Base-by-base conservation (phyloP, 2,888 invertebrate genomes). In the Lasioglossum lativentre region DNA sequence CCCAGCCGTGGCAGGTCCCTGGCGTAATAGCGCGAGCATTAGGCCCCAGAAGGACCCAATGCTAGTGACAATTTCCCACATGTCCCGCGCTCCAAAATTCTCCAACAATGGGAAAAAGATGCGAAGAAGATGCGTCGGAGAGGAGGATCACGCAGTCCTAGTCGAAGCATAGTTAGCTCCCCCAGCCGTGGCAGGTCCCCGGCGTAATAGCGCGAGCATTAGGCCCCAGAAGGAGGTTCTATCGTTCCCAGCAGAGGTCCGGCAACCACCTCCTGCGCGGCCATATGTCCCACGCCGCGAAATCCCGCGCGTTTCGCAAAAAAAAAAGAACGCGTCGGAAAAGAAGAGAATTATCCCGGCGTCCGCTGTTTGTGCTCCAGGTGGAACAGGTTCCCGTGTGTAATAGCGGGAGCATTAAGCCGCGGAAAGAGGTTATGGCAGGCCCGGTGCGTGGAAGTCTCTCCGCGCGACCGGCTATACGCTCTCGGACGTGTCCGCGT, bases 371-470 rank as follows among this genome's bases (percentile, higher is more conserved):
- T 27, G n/a, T n/a, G 59, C 27, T 63, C 66, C 27, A 63, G 52
- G 68, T 23, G 71, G 71, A 86, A 86, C 86, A 59, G 82, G 86
- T 86, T 86, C 63, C 34, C 68, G 23, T 52, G 83, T 83, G 86
- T 86, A 87, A 87, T 75, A 83, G 83, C 75, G 80, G 86, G 75
- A 70, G 86, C 86, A 86, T 87, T 83, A 75, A 80, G 75, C 79
- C 63, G 45, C 19, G 71, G 86, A 86, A 86, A 83, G 86, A 86
- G 75, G 81, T 81, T 86, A 85, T 85, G 81, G 86, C 34, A 59
- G 78, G 47, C 59, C 66, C 66, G 66, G 52, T 52, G 52, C 23
- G 59, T 27, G 27, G 59, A 63, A 30, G 59, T 63, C 27, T 16
- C 52, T 38, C 10, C 8, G 52, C 12, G 59, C 59, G 59, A 59